These are phyloP conservation scores for Strigops habroptila DNA, from an alignment of 2,113 vertebrate species.

Conservation along the genomic window DNA sequence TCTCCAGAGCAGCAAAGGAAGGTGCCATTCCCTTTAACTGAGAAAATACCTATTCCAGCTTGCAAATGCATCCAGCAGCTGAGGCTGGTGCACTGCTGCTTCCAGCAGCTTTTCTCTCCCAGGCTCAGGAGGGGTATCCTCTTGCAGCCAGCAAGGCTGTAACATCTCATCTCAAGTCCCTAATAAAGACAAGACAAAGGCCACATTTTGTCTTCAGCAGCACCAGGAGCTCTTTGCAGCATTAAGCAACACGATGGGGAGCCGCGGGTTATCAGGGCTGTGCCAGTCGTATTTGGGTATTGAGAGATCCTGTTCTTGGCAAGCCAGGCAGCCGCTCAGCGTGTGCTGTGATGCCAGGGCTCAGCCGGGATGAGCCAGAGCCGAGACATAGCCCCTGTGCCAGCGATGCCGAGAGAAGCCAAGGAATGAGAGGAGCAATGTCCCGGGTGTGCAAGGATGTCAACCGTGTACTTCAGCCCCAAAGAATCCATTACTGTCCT, in stretches of 20 bases:
- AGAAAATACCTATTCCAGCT: neutral
- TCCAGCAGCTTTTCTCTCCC: neutral
- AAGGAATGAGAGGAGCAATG: fast-evolving
- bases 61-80: neutral
- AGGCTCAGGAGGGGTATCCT: neutral
- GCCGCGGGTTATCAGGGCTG: neutral
- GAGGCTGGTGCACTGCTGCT: neutral
- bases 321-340: neutral
- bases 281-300: neutral
- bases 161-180: neutral
- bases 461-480: neutral
- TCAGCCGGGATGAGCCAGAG: neutral
- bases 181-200: neutral
- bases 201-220: neutral
- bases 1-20: too few relatives aligned
- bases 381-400: neutral
- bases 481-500: neutral
- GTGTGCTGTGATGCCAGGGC: fast-evolving
- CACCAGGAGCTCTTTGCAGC: neutral
- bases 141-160: neutral
- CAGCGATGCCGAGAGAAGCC: fast-evolving
- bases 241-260: neutral
- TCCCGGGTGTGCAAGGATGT: neutral
- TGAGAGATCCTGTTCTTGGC: neutral
- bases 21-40: neutral